phyloP scores from a whole-genome alignment of 2,797 vertebrate species.

The Chelidonichthys spinosus region DNA sequence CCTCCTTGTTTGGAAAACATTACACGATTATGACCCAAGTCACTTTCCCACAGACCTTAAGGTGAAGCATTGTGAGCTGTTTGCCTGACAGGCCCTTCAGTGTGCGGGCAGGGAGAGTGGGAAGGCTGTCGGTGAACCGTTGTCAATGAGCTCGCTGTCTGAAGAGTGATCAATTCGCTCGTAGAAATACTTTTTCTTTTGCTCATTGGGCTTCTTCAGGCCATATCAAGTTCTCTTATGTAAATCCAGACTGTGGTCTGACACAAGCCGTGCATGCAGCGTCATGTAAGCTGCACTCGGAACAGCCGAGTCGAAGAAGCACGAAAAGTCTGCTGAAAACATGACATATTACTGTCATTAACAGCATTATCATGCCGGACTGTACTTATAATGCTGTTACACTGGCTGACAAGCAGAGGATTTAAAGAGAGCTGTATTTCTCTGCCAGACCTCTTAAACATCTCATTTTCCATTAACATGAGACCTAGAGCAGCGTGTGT shows the following conservation, averaged over 20 bases:
- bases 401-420: slow-evolving; percentile 73
- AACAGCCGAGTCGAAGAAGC: slow-evolving; percentile 52
- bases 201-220: slow-evolving; percentile 34
- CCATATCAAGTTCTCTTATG: slow-evolving; percentile 33
- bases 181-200: slow-evolving; percentile 46
- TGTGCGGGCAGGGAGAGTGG: slow-evolving; percentile 74
- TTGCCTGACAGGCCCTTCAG: slow-evolving; percentile 80
- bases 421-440: slow-evolving; percentile 81
- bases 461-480: slow-evolving; percentile 85
- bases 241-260: slow-evolving; percentile 33
- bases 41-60: slow-evolving; percentile 89
- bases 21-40: slow-evolving; percentile 76
- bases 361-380: slow-evolving; percentile 70
- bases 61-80: slow-evolving; percentile 79
- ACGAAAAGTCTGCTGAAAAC: slow-evolving; percentile 64
- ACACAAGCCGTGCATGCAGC: slow-evolving; percentile 37
- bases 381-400: slow-evolving; percentile 77
- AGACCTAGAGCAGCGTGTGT: slow-evolving; percentile 81
- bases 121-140: slow-evolving; percentile 75
- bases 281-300: slow-evolving; percentile 47
- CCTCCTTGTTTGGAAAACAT: slow-evolving; percentile 79
- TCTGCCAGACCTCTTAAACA: slow-evolving; percentile 82
- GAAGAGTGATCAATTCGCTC: slow-evolving; percentile 59
- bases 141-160: slow-evolving; percentile 70
- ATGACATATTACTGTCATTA: slow-evolving; percentile 78